Base-by-base conservation (phyloP, 2,888 invertebrate species). In the Altica lythri region DNA sequence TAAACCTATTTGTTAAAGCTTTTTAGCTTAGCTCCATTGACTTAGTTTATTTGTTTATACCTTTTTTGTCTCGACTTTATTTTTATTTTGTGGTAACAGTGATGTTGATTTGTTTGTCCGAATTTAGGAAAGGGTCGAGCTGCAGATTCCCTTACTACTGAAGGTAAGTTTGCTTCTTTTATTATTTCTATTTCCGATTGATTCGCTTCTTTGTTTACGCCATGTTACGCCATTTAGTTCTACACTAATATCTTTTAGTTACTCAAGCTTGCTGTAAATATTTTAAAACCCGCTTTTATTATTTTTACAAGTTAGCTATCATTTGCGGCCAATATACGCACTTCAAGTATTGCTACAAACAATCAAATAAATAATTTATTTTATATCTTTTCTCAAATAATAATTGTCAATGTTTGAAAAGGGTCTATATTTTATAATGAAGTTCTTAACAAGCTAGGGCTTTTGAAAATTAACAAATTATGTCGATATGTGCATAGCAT, bases 81-180 rank as follows among this genome's bases (percentile, higher is more conserved):
- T 42, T 55, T 53, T 48, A 47, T 60, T 54, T 64, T 69, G 68
- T 68, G 63, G 63, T 69, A 70, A 69, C 68, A 70, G 71, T 73
- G 71, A 72, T 67, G 71, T 71, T 70, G 64, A 69, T 72, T 72
- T 72, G 66, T 73, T 73, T 73, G 68, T 72, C 72, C 77, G 77
- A 74, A 77, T 82, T 53, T 63, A 86, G 86, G 85, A 78, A 86
- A 85, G 78, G 82, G 83, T 77, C 81, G 85, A 75, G 81, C 85
- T 74, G 81, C 84, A 73, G 86, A 86, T 78, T 81, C 84, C 69
- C 81, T 85, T 70, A 82, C 85, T 64, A 84, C 85, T 61, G 86
- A 86, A 85, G 86, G 86, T 86, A 83, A 83, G 83, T 68, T 61
- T 17, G 50, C 65, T 54, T 60, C 55, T 48, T 50, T 50, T 50